phyloP scores from a whole-genome alignment of 1,140 invertebrate genomes.

The Lepidurus packardi region DNA sequence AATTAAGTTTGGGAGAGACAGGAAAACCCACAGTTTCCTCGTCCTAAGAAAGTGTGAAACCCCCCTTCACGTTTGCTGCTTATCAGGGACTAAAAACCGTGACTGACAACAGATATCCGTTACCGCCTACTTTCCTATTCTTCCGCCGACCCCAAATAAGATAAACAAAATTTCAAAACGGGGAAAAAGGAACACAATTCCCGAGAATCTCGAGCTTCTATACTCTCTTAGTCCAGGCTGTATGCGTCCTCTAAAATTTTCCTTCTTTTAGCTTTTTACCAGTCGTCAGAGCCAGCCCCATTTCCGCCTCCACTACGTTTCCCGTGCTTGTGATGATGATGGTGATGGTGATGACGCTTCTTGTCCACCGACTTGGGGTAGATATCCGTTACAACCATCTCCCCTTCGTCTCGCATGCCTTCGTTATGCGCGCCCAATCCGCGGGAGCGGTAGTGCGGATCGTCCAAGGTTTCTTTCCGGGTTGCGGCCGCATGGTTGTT shows the following conservation, averaged over 20 bases:
- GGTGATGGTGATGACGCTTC: slow-evolving; percentile 73
- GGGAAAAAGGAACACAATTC: no score
- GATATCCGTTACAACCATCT: slow-evolving; percentile 69
- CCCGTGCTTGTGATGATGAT: slow-evolving; percentile 46
- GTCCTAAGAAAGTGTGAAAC: neutral
- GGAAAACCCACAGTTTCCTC: neutral
- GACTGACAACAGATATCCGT: no score
- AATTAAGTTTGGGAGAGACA: neutral
- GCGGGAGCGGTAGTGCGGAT: slow-evolving; percentile 47
- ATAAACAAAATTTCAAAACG: no score
- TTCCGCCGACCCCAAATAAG: no score
- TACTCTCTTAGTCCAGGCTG: no score
- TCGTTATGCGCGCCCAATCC: slow-evolving; percentile 43
- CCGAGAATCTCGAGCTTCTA: no score
- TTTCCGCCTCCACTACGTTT: slow-evolving; percentile 34
- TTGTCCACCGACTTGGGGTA: slow-evolving; percentile 55
- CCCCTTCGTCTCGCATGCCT: slow-evolving; percentile 69
- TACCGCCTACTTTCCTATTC: no score
- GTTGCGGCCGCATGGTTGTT: slow-evolving; percentile 52
- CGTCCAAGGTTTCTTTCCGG: slow-evolving; percentile 65
- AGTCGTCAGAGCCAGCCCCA: slow-evolving; percentile 22
- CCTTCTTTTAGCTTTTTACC: neutral
- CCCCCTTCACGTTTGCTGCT: neutral
- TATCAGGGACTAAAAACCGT: neutral
- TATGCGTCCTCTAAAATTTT: no score